Base-by-base conservation (phyloP, 2,113 vertebrate genomes). In the mouse (Mus musculus) region DNA sequence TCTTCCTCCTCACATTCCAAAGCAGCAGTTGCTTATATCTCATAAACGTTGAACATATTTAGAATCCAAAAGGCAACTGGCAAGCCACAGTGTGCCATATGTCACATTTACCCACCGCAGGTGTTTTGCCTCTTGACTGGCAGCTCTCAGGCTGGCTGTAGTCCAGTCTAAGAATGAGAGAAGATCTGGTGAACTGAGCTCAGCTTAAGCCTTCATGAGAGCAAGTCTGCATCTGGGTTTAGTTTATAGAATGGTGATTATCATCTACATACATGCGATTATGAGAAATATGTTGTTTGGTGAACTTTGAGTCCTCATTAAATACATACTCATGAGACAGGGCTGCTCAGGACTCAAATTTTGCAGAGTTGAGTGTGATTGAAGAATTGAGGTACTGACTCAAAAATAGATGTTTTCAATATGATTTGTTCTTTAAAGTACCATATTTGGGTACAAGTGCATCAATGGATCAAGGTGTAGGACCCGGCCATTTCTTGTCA, bases 41-140 rank as follows among this genome's bases (percentile, higher is more conserved):
- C 71, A 54, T 76, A 77, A 95, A 95, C 63, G n/a, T 22, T 46
- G n/a, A 94, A 89, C 81, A 97, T 91, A 96, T 95, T 96, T 95
- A 84, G 94, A 96, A 87, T 52, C 86, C 36, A 71, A 93, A 96
- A 96, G 88, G 67, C 56, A 84, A 87, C 69, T 96, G 97, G 93
- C 76, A 94, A 4, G 1, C 90, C 90, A 89, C 73, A 63, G 81
- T 61, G 72, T 94, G 89, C 96, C 97, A 77, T 96, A 86, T 97
- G 96, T 90, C 92, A 71, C 73, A 49, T 89, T 96, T 80, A 93
- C 59, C 81, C 72, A 85, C 52, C 89, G 73, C 90, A 95, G 95
- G 89, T 97, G 90, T 96, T 93, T 63, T 87, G 22, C 49, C n/a
- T 92, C 91, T 95, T 97, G 86, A 97, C 77, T 94, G 94, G 84